phyloP scores from a whole-genome alignment of 1,140 invertebrate species.

The Capitella teleta region DNA sequence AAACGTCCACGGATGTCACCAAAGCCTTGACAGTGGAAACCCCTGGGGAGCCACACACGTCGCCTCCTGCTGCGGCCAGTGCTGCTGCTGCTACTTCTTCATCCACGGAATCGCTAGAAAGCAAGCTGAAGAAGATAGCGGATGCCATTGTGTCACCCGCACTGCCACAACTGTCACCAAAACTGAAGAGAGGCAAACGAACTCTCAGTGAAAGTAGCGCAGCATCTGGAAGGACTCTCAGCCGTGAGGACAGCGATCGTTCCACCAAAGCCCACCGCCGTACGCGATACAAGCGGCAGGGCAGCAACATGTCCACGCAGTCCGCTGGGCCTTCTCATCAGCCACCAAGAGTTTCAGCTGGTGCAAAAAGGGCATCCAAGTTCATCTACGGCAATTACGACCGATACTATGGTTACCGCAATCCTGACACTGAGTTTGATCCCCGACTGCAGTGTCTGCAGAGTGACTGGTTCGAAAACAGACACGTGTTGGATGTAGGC shows the following conservation, averaged over 20 bases:
- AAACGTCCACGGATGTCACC: too few species aligned
- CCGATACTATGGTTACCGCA: slow-evolving; percentile 90
- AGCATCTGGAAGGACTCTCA: not conserved
- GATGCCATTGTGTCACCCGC: slow-evolving; percentile 88
- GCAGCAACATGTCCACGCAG: not conserved
- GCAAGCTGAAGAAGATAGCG: slow-evolving; percentile 43
- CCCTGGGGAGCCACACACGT: too few species aligned
- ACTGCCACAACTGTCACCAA: slow-evolving; percentile 63
- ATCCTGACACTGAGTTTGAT: slow-evolving; percentile 67
- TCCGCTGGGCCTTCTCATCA: not conserved
- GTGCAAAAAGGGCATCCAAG: too few species aligned
- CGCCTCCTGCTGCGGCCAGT: too few species aligned
- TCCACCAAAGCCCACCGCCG: too few species aligned
- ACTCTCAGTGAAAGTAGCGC: not conserved
- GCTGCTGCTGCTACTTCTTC: too few species aligned
- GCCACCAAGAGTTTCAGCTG: too few species aligned
- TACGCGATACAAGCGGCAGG: not conserved
- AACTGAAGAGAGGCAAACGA: slow-evolving; percentile 49
- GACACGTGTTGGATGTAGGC: slow-evolving; percentile 90
- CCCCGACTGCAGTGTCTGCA: slow-evolving; percentile 69
- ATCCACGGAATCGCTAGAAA: too few species aligned
- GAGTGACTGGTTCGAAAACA: slow-evolving; percentile 71
- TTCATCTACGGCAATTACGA: slow-evolving; percentile 95
- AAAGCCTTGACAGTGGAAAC: too few species aligned
- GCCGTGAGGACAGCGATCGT: slow-evolving; percentile 15